Base-by-base conservation (phyloP, 2,113 vertebrate species). In the Callospermophilus lateralis region DNA sequence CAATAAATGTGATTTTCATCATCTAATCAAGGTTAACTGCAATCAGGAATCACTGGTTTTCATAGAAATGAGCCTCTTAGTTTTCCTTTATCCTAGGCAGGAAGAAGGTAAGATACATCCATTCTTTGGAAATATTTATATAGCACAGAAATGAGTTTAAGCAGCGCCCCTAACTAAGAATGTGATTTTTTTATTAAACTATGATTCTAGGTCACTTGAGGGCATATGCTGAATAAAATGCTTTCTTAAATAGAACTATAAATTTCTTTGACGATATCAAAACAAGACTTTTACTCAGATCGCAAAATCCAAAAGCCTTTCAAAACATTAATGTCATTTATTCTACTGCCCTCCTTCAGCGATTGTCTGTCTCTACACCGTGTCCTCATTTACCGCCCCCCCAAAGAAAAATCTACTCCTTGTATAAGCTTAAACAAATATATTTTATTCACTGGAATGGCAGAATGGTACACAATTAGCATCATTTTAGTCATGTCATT, bases 401-500 rank as follows among this genome's bases (percentile, higher is more conserved):
- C 76, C 58, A 80, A 96, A 98, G 67, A 86, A 97, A 98, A 96
- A 53, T 16, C 37, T 55, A 92, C 48, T 79, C 90, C 72, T 88
- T 81, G 63, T 86, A 92, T 93, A 96, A 92, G 70, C n/a, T 93
- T 97, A 84, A 94, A 96, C 84, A 83, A 97, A 98, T 95, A 96
- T 55, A 81, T 90, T 97, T 96, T 89, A 92, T 92, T 96, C 88
- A 89, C 76, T 67, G 88, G 87, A 94, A 95, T 84, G 30, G 67
- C 39, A 96, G 77, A 98, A 94, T 85, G 95, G 83, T 83, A 95
- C 37, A 92, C 86, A 89, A 80, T 97, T 96, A 98, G 76, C 93
- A 93, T 92, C 95, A 80, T 94, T 96, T 90, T 48, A 95, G 84
- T 70, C 97, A 96, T 34, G 72, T 78, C 96, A 96, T 97, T 97